A percentile compares a stretch with the other conserved stretches of the same genome.
Evolutionary conservation across 2,797 vertebrate species (phyloP).

Genomic region (Silurus lanzhouensis): DNA sequence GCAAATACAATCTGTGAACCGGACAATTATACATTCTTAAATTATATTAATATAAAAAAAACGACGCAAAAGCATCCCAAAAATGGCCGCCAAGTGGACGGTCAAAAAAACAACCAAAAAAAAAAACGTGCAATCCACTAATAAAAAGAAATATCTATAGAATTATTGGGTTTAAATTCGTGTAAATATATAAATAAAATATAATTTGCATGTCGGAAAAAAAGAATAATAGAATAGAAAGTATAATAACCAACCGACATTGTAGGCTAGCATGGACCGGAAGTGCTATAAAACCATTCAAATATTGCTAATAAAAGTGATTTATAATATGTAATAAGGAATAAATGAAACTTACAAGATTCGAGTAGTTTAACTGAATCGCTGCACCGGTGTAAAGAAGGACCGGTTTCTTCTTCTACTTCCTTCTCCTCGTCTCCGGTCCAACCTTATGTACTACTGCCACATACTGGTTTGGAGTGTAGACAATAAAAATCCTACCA

Average conservation of each 20-base stretch:
- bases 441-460: background rate
- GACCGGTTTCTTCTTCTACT: background rate
- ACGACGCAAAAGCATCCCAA: background rate
- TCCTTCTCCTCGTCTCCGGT: background rate
- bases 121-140: no score
- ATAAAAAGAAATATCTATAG: background rate
- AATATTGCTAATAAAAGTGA: no score
- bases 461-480: background rate
- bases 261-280: background rate
- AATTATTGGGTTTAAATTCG: background rate
- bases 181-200: background rate
- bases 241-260: background rate
- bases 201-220: background rate
- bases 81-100: background rate
- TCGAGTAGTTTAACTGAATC: no score
- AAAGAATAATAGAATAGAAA: no score
- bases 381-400: no score
- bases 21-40: background rate
- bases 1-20: background rate
- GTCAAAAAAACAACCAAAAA: no score
- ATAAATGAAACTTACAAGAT: no score
- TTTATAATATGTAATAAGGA: no score
- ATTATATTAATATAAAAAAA: no score
- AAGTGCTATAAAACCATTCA: no score
- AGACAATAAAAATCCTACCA: background rate